Evolutionary conservation across 2,888 invertebrate species (phyloP), one percentile per base, ranked within the genome.

Genomic region (Spicauda simplicius): DNA sequence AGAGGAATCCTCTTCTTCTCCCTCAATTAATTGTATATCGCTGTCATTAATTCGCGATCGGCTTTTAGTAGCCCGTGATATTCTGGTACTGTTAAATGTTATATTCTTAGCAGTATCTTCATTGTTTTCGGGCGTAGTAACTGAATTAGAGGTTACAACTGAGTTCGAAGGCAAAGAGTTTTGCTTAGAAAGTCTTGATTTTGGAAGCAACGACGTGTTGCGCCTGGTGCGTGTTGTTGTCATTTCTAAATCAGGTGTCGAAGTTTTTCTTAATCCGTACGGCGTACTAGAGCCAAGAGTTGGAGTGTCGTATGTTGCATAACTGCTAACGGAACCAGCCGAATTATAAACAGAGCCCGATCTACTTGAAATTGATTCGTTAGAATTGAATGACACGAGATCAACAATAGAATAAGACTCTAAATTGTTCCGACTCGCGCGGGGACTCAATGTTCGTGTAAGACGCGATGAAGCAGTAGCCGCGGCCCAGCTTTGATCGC

Each of bases 351-450:
- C 73, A 0, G 91, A 87, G 1, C 74, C 59, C 0, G 81, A 77
- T 33, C 70, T 70, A 11, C 33, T 58, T 0, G 37, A 50, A 12
- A 12, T 25, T 3, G 65, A 60, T 10, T 60, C 59, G 8, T 70
- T 72, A 0, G 88, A 81, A 3, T 82, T 80, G n/a, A 77, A 77
- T 0, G 86, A 90, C 0, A 91, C 86, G 7, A 91, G 73, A 69
- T 92, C 91, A 0, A 91, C 90, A 2, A 91, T 84, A 0, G 92
- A 90, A 71, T 90, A 91, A 0, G 87, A 78, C 59, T 91, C 89
- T 19, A 84, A 19, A 11, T 64, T 64, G 25, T 82, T 77, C n/a
- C 68, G 70, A 4, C 62, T 68, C 0, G 74, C 69, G 3, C 80
- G 71, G 0, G 85, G 80, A 30, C 81, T 83, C 4, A 79, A 60